These are phyloP conservation scores for Glaucomys volans DNA, from an alignment of 2,113 vertebrate species.

Conservation along the genomic window DNA sequence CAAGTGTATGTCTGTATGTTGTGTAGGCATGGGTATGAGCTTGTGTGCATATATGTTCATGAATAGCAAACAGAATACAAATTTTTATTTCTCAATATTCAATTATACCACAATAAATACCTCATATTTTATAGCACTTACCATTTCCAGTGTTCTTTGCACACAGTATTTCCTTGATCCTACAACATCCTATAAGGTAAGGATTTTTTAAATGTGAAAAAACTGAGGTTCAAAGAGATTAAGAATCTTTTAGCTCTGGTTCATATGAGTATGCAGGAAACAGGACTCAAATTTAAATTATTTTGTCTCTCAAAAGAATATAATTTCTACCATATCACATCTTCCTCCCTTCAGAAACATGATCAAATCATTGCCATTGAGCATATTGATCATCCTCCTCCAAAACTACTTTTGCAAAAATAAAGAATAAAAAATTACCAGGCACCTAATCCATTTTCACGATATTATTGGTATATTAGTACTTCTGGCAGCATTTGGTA, in stretches of 20 bases:
- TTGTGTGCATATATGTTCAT: no score
- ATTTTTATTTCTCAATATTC: neutral
- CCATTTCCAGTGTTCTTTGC: neutral
- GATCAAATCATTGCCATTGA: neutral
- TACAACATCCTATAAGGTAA: neutral
- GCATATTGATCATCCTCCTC: neutral
- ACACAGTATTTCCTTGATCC: neutral
- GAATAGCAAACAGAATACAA: neutral
- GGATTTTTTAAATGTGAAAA: neutral
- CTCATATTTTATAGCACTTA: neutral
- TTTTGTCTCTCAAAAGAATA: neutral
- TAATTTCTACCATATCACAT: neutral
- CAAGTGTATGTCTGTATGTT: neutral
- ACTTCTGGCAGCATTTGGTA: neutral
- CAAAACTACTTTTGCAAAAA: slow-evolving; percentile 34
- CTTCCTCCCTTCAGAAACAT: neutral
- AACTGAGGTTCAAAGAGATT: neutral
- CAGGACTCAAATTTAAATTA: neutral
- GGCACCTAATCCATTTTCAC: neutral
- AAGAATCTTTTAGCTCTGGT: neutral
- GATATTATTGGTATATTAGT: neutral
- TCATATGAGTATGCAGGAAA: neutral
- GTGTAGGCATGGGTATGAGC: neutral
- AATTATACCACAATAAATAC: neutral
- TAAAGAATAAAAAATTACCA: neutral